Evolutionary conservation across 2,797 vertebrate genomes (phyloP), one percentile per base, ranked within the genome.

Genomic region (Phrynocephalus guinanensis): DNA sequence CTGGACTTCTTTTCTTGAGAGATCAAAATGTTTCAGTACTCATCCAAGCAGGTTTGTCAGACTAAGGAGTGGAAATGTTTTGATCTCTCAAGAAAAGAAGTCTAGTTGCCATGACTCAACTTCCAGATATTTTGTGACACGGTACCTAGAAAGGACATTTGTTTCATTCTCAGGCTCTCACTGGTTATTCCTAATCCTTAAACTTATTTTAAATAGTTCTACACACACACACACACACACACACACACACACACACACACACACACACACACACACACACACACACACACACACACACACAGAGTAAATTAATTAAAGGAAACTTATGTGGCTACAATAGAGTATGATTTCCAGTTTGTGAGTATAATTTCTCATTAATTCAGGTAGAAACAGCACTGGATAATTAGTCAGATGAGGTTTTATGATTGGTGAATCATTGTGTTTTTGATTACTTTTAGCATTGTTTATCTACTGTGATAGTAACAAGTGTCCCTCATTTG

Each of bases 401-500:
- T 88, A 88, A 88, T 88, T 88, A 80, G 76, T n/a, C 38, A 79
- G 52, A 52, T 78, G 67, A 70, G 28, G 30, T 50, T 84, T 84
- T 85, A 88, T 85, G 70, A 76, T 67, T 67, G 22, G 60, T 52
- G 77, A 80, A 81, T 81, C 81, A 80, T 88, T 48, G 67, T 68
- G 15, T 75, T 85, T 88, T 81, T 88, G 77, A 84, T 88, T 52
- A 79, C 22, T 73, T 38, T 73, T 50, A 84, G 9, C 67, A 85
- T 44, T 85, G 77, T 85, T 75, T 80, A 66, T 73, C 77, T 84
- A 73, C 83, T 79, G 30, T 33, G 28, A 72, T 83, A 18, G 20
- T 72, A 83, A 84, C 67, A 88, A 84, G 75, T 84, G 67, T 63
- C 56, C 79, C 87, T 84, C 50, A 79, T 87, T 86, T 88, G 71